Evolutionary conservation across 1,140 invertebrate genomes (phyloP), one percentile per base, ranked within the genome.

Genomic region (Caenorhabditis latens): DNA sequence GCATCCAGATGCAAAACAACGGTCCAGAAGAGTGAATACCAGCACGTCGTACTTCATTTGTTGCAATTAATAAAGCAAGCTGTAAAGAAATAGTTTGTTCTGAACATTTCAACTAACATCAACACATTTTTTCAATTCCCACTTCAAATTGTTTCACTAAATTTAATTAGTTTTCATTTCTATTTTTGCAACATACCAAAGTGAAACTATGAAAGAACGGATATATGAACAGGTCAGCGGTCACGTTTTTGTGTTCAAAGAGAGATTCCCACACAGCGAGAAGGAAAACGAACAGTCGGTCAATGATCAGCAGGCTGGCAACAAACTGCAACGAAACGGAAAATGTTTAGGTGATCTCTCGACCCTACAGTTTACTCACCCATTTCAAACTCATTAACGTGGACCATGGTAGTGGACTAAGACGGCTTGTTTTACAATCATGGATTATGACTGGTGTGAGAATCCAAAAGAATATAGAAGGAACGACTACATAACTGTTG

Each of bases 371-470:
- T 42, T 13, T 24, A 21, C 84, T 14, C 2, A 87, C 86, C 57
- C 86, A 89, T 88, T 89, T 89, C 40, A 88, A 82, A 57, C 88
- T 89, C 88, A 89, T 89, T 2, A 89, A 21, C 13, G 84, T 89
- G 7, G 88, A 85, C 88, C 88, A 89, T 85, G 88, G 88, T 0
- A 89, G 55, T 0, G 88, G 84, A 1, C 46, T 58, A 6, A 53
- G 55, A 32, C 88, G 50, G 13, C 63, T 86, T 13, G 50, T 50
- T 63, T 65, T 75, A n/a, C 63, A 42, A 40, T 89, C 88, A 57
- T 90, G 50, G 40, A 89, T 61, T 7, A 88, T 84, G 19, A 88
- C 83, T 21, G 86, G 86, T 14, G 46, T 40, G 0, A 89, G 88
- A 24, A 89, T n/a, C 88, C 88, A 89, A 84, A 89, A 89, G 42